These are phyloP conservation scores for Spilarctia lutea DNA, from an alignment of 2,888 invertebrate genomes.

Conservation along the genomic window DNA sequence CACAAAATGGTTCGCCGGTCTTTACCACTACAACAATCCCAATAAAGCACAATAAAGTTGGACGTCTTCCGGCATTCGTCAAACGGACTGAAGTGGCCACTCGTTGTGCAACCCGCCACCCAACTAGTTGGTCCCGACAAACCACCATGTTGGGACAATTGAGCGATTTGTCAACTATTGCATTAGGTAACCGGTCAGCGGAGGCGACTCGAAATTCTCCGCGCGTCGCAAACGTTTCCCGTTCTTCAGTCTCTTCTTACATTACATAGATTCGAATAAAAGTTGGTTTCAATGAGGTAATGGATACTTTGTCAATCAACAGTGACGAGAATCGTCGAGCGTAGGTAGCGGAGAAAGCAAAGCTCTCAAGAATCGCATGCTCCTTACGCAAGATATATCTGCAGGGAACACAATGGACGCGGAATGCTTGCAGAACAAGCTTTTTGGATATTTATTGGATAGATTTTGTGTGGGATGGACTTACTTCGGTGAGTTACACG, in stretches of 20 bases:
- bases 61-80: slow-evolving; percentile 81
- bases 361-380: slow-evolving; percentile 73
- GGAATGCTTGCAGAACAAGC: slow-evolving; percentile 83
- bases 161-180: slow-evolving; percentile 84
- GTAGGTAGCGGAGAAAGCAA: slow-evolving; percentile 74
- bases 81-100: slow-evolving; percentile 68
- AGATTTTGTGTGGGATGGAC: slow-evolving; percentile 84
- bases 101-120: slow-evolving; percentile 77
- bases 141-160: slow-evolving; percentile 78
- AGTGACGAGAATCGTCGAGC: slow-evolving; percentile 70
- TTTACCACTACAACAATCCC: slow-evolving; percentile 73
- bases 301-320: slow-evolving; percentile 76
- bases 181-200: slow-evolving; percentile 77
- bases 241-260: slow-evolving; percentile 67
- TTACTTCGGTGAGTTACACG: slow-evolving; percentile 70
- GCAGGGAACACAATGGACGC: slow-evolving; percentile 81
- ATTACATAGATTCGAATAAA: slow-evolving; percentile 67
- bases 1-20: slow-evolving; percentile 63
- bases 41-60: slow-evolving; percentile 79
- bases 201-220: slow-evolving; percentile 63
- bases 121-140: slow-evolving; percentile 72
- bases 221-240: slow-evolving; percentile 54
- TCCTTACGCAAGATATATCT: slow-evolving; percentile 84
- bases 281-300: slow-evolving; percentile 68
- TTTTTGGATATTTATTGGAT: slow-evolving; percentile 86